A percentile compares a stretch with the other conserved stretches of the same genome.
These are phyloP conservation scores for Apodemus speciosus DNA, from an alignment of 2,113 vertebrate genomes.

Conservation along the genomic window DNA sequence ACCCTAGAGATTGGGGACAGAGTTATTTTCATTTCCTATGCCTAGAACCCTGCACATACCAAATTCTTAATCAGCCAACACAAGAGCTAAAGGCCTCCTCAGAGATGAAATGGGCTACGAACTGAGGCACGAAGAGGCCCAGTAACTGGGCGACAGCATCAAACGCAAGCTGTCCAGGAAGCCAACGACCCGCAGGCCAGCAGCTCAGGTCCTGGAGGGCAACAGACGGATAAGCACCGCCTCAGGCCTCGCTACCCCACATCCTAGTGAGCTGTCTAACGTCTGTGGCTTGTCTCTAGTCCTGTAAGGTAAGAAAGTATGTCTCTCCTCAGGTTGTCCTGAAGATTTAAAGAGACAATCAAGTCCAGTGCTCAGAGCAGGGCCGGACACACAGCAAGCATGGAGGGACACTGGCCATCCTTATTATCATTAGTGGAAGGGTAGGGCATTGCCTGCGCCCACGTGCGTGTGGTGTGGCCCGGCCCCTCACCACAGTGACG, in stretches of 20 bases:
- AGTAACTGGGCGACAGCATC: not conserved
- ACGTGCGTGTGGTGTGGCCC: not conserved
- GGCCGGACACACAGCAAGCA: not conserved
- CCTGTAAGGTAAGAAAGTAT: not conserved
- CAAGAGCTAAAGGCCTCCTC: not conserved
- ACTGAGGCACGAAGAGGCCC: not conserved
- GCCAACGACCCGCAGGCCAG: not conserved
- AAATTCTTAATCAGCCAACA: not conserved
- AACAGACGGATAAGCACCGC: not conserved
- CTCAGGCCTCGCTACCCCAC: not conserved
- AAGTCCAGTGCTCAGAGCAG: not conserved
- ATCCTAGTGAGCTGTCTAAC: not conserved
- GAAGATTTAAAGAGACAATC: not conserved
- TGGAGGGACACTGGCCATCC: not conserved
- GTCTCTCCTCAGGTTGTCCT: not conserved
- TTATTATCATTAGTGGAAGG: not conserved
- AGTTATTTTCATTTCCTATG: not conserved
- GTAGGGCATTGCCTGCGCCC: not conserved
- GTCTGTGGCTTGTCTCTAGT: not conserved
- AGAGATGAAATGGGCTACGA: not conserved
- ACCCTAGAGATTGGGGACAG: not conserved
- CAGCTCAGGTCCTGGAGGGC: not conserved
- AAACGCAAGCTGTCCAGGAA: not conserved
- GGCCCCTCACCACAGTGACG: conserved; percentile 90
- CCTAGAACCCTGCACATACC: not conserved